phyloP scores from a whole-genome alignment of 1,140 invertebrate genomes.

The Druon quercuslanigerum region DNA sequence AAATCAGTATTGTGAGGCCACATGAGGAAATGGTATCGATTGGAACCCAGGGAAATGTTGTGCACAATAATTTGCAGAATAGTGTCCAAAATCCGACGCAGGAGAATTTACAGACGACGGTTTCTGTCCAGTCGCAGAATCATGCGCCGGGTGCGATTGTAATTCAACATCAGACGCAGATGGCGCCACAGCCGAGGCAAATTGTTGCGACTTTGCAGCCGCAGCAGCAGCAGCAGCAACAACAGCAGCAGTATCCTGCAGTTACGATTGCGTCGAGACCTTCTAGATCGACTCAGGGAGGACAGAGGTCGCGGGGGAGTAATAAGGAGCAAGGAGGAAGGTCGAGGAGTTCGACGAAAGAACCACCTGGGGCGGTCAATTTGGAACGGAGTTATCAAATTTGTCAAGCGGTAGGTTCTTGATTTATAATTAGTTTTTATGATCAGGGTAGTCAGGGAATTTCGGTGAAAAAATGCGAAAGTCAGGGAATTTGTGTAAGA shows the following conservation, averaged over 20 bases:
- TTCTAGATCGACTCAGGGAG: slow-evolving; percentile 74
- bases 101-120: slow-evolving; percentile 49
- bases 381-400: slow-evolving; percentile 96
- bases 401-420: slow-evolving; percentile 87
- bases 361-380: slow-evolving; percentile 91
- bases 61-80: slow-evolving; percentile 47
- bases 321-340: slow-evolving; percentile 71
- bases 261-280: slow-evolving; percentile 71
- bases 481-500: too few relatives aligned
- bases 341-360: slow-evolving; percentile 79
- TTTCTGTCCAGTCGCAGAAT: slow-evolving; percentile 58
- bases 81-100: slow-evolving; percentile 47
- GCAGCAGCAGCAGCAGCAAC: slow-evolving; percentile 49
- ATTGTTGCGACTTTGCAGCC: slow-evolving; percentile 65
- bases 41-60: slow-evolving; percentile 52
- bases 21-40: slow-evolving; percentile 65
- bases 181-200: slow-evolving; percentile 57
- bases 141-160: slow-evolving; percentile 65
- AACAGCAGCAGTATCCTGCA: slow-evolving; percentile 56
- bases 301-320: slow-evolving; percentile 70
- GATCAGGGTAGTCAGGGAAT: too few relatives aligned
- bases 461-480: too few relatives aligned
- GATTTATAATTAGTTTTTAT: too few relatives aligned
- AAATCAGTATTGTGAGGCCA: slow-evolving; percentile 62
- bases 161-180: slow-evolving; percentile 63